A percentile compares a stretch with the other conserved stretches of the same genome.
Evolutionary conservation across 2,888 invertebrate species (phyloP).

Genomic region (Poecilobothrus nobilitatus): DNA sequence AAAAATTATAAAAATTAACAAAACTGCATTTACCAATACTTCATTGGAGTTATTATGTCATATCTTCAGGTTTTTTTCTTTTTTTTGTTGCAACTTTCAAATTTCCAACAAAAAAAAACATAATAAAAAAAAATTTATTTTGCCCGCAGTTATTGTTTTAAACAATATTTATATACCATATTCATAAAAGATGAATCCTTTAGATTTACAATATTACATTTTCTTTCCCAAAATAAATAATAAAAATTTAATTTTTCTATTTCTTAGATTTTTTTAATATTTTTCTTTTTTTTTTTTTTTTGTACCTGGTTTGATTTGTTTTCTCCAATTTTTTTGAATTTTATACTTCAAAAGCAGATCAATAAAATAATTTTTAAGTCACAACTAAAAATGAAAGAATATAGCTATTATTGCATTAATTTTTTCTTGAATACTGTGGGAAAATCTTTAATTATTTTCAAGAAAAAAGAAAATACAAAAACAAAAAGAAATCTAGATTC

Average conservation of each 20-base stretch:
- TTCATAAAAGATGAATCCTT: not conserved
- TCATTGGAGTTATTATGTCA: no score
- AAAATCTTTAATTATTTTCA: not conserved
- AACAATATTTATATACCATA: not conserved
- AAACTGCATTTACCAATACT: no score
- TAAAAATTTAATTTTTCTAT: not conserved
- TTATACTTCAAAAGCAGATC: not conserved
- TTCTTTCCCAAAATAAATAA: not conserved
- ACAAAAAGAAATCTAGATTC: not conserved
- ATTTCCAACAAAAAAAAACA: no score
- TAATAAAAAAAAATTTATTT: no score
- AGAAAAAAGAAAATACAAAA: no score
- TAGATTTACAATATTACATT: not conserved
- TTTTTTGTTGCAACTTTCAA: no score
- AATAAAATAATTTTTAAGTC: not conserved
- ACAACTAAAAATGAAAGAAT: not conserved
- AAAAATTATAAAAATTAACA: no score
- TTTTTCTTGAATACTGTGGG: not conserved
- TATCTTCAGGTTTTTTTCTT: no score
- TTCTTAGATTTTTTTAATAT: not conserved
- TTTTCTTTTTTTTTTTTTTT: not conserved
- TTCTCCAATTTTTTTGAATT: not conserved
- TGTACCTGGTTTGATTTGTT: not conserved
- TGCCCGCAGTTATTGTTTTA: no score
- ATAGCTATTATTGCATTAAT: not conserved